A percentile compares a stretch with the other conserved stretches of the same genome.
Evolutionary conservation across 2,888 invertebrate species (phyloP).

Genomic region (Sylvicola cinctus): DNA sequence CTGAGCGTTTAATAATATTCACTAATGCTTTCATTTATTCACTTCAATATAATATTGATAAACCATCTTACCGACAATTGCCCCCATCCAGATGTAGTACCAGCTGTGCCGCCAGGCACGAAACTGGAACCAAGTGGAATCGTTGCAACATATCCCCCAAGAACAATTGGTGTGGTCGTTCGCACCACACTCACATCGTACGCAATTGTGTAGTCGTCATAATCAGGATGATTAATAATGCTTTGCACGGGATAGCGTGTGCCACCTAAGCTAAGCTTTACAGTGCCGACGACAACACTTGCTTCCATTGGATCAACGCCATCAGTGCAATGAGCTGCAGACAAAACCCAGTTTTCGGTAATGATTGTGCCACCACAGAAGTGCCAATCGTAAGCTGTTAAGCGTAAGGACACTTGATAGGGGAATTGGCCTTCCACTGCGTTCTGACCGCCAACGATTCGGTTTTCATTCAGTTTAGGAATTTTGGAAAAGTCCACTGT

Average conservation of each 20-base stretch:
- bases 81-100: slow-evolving; percentile 1
- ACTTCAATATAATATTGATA: no score
- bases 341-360: slow-evolving; percentile 9
- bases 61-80: not conserved
- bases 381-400: slow-evolving; percentile 6
- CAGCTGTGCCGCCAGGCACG: not conserved
- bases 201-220: not conserved
- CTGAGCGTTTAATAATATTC: no score
- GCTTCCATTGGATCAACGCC: not conserved
- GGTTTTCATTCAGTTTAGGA: not conserved
- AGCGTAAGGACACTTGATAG: slow-evolving; percentile 10
- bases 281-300: slow-evolving; percentile 1
- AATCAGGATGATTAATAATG: not conserved
- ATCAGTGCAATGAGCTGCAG: slow-evolving; percentile 12
- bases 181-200: not conserved
- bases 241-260: not conserved
- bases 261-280: not conserved
- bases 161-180: not conserved
- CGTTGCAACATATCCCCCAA: not conserved
- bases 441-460: slow-evolving; percentile 10
- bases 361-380: slow-evolving; percentile 12
- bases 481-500: no score
- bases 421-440: slow-evolving; percentile 9
- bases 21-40: no score
- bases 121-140: not conserved